Evolutionary conservation across 2,113 vertebrate species (phyloP), one percentile per base, ranked within the genome.

Genomic region (Triplophysa dalaica): DNA sequence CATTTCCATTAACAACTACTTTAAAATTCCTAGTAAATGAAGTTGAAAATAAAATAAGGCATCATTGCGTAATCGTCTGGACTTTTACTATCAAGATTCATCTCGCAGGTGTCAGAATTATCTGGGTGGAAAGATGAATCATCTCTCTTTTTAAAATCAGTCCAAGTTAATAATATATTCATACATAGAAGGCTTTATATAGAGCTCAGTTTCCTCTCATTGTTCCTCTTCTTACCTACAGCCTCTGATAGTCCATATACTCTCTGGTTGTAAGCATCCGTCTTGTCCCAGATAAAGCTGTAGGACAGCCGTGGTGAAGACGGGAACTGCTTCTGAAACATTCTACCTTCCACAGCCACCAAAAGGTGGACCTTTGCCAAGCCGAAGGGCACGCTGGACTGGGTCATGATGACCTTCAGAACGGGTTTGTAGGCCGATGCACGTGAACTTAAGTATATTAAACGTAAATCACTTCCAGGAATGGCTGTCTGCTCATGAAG

Each of bases 221-320:
- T 63, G 58, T 38, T 56, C 21, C 2, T 1, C 26, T 52, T 93
- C 97, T 91, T 92, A 99, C 98, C 98, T 60, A 96, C 94, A 83
- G 97, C 97, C 91, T 98, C 95, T 4, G 95, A 96, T 12, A 99
- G 92, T 89, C 98, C 98, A 5, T 95, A 99, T 86, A 99, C 98
- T 87, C 94, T 95, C 89, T 99, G 98, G 83, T 95, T 95, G 89
- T 99, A 99, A 9, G 98, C 97, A 79, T 99, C 98, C 0, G 96
- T 98, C 91, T 99, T 99, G 91, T 99, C 98, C 98, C 98, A 99
- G 90, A 98, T 96, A 86, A 99, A 98, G 26, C 95, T 98, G 86
- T 98, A 99, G 33, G 97, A 95, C 84, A 99, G 92, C 90, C 97
- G 96, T 2, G 98, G 95, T 19, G 96, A 98, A 61, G 98, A 96